Conservation (phyloP, 2,888 invertebrate species). For the Dynastes hyllus region DNA sequence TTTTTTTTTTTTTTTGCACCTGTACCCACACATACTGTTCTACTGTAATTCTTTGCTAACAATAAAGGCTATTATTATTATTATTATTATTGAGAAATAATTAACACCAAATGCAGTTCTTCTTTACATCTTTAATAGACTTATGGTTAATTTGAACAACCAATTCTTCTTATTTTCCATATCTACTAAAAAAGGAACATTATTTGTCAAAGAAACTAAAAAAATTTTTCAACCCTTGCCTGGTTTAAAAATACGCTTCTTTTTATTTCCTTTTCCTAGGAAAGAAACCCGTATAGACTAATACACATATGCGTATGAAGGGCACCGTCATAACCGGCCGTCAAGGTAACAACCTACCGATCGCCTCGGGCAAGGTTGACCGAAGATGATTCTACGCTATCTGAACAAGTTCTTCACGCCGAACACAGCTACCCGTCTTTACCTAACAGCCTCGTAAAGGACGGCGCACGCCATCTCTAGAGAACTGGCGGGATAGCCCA, state of each 20-base stretch:
- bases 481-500: not conserved
- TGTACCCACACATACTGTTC: too few species aligned
- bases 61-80: too few species aligned
- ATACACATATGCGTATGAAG: conserved; percentile 1
- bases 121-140: too few species aligned
- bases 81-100: too few species aligned
- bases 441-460: conserved; percentile 28
- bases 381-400: conserved; percentile 42
- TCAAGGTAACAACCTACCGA: conserved; percentile 23
- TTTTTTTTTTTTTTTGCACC: too few species aligned
- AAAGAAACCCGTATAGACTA: not conserved
- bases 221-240: too few species aligned
- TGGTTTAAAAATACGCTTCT: not conserved
- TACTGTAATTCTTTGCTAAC: too few species aligned
- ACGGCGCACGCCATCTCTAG: conserved; percentile 10
- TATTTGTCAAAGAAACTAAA: not conserved
- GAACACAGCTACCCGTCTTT: conserved; percentile 34
- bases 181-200: too few species aligned
- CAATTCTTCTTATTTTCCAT: too few species aligned
- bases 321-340: conserved; percentile 5
- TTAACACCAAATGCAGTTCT: too few species aligned
- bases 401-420: conserved; percentile 34
- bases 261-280: not conserved
- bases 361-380: conserved; percentile 42
- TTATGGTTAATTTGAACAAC: too few species aligned